Conservation (phyloP, 2,888 invertebrate species). For the Exephanes ischioxanthus region DNA sequence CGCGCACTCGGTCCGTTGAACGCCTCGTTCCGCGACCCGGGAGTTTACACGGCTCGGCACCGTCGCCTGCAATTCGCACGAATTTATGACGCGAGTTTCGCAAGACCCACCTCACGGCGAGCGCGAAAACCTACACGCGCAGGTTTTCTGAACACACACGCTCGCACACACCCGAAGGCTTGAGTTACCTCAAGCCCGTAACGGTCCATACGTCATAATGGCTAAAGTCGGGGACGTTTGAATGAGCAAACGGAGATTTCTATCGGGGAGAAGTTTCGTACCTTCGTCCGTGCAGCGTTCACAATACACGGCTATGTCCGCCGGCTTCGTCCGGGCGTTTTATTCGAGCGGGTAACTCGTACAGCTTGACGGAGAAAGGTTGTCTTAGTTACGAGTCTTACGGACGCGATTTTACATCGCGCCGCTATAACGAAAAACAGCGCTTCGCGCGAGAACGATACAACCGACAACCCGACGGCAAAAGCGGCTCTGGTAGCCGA, state of each 20-base stretch:
- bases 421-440: conserved; percentile 3
- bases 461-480: conserved; percentile 1
- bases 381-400: conserved; percentile 56
- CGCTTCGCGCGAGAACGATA: conserved; percentile 29
- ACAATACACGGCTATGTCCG: not conserved
- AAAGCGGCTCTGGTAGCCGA: conserved; percentile 49
- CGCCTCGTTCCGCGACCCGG: not conserved
- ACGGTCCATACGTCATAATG: conserved; percentile 58
- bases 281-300: not conserved
- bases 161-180: conserved; percentile 12
- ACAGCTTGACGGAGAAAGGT: conserved; percentile 35
- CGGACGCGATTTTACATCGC: conserved; percentile 51
- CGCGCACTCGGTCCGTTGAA: not conserved
- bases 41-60: conserved; percentile 4
- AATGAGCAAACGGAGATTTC: conserved; percentile 56
- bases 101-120: conserved; percentile 55
- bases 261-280: conserved; percentile 53
- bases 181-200: conserved; percentile 55
- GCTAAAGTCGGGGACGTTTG: conserved; percentile 41
- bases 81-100: conserved; percentile 56
- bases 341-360: not conserved
- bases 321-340: conserved; percentile 1
- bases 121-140: conserved; percentile 3
- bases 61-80: conserved; percentile 36
- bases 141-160: not conserved